Evolutionary conservation across 2,888 invertebrate genomes (phyloP).

Genomic region (Mythimna vitellina): DNA sequence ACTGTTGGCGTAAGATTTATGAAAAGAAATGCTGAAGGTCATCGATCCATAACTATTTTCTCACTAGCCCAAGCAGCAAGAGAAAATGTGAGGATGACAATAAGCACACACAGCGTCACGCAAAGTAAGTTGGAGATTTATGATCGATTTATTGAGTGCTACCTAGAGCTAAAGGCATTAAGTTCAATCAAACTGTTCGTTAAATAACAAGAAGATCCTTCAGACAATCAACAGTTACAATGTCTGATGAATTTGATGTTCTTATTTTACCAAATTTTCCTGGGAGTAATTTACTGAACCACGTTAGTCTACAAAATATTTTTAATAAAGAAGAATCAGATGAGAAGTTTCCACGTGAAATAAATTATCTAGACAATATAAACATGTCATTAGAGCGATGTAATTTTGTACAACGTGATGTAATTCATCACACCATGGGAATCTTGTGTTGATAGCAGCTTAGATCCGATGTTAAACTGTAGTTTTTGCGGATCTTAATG

Average conservation of each 20-base stretch:
- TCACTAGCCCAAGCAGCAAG: neutral
- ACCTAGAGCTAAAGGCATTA: neutral
- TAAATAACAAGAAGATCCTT: neutral
- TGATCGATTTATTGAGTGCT: neutral
- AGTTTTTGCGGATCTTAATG: constrained; percentile 32
- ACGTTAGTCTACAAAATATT: neutral
- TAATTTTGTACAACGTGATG: constrained; percentile 44
- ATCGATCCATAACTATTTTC: constrained; percentile 35
- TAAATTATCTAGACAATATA: constrained; percentile 46
- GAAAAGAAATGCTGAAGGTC: constrained; percentile 45
- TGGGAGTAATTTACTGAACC: constrained; percentile 6
- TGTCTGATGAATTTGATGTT: constrained; percentile 2
- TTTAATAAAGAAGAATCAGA: constrained; percentile 32
- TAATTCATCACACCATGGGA: constrained; percentile 57
- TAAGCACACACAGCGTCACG: constrained; percentile 31
- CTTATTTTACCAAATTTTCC: neutral
- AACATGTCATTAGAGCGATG: constrained; percentile 50
- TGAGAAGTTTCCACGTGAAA: constrained; percentile 44
- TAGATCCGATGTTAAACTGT: constrained; percentile 25
- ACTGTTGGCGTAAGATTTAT: constrained; percentile 15
- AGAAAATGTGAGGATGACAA: constrained; percentile 9
- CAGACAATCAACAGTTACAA: neutral
- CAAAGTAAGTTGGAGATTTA: constrained; percentile 5
- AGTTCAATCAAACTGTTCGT: neutral
- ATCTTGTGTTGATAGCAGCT: constrained; percentile 36